These are phyloP conservation scores for Microplitis manilae DNA, from an alignment of 2,888 invertebrate genomes.

Conservation along the genomic window DNA sequence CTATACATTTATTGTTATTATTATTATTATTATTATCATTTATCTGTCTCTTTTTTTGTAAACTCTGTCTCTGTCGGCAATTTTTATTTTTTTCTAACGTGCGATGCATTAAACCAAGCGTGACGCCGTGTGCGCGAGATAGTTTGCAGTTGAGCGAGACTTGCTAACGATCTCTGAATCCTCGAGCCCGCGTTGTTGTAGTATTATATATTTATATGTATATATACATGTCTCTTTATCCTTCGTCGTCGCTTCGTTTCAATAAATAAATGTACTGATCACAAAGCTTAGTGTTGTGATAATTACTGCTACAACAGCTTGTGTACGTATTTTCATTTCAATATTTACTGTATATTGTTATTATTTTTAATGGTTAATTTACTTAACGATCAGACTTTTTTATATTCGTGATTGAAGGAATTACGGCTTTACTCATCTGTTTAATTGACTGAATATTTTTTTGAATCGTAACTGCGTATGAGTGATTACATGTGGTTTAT, in stretches of 20 bases:
- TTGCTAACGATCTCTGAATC: not conserved
- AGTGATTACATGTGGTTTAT: too few relatives aligned
- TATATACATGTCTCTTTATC: not conserved
- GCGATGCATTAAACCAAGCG: not conserved
- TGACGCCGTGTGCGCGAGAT: conserved; percentile 1
- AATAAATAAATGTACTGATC: not conserved
- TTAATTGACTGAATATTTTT: too few relatives aligned
- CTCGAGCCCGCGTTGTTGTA: not conserved
- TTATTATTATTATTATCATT: not conserved
- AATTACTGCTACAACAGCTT: not conserved
- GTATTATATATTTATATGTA: not conserved
- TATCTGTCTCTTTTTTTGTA: not conserved
- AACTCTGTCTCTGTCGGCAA: not conserved
- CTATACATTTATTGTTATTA: not conserved
- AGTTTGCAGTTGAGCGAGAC: not conserved
- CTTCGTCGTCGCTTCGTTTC: not conserved
- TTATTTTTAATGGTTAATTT: too few relatives aligned
- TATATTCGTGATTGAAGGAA: too few relatives aligned
- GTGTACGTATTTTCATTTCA: not conserved
- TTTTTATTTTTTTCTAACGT: not conserved
- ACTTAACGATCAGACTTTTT: too few relatives aligned
- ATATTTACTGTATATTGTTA: too few relatives aligned
- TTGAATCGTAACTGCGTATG: too few relatives aligned
- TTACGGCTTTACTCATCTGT: too few relatives aligned
- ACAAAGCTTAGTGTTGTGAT: not conserved